phyloP scores from a whole-genome alignment of 2,797 vertebrate genomes.

The Epinephelus malabaricus region DNA sequence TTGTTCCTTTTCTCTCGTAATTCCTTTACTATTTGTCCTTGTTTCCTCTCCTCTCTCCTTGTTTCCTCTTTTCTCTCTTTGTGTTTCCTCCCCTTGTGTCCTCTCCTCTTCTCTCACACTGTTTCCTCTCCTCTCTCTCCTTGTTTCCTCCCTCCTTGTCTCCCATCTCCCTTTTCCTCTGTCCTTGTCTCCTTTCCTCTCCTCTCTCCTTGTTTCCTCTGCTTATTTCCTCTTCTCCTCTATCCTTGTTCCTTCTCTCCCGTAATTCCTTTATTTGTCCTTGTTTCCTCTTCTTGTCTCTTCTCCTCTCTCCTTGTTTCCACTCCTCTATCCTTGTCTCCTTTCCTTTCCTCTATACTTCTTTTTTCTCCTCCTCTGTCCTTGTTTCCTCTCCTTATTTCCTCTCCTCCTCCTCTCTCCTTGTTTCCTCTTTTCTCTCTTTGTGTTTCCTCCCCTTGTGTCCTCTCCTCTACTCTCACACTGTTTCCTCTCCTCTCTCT shows the following conservation, averaged over 20 bases:
- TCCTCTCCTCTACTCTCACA: slow-evolving; percentile 1
- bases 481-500: background rate
- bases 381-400: background rate
- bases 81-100: no score
- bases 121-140: no score
- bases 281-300: background rate
- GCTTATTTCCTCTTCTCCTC: background rate
- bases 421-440: background rate
- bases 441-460: background rate
- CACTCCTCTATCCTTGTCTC: background rate
- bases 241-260: background rate
- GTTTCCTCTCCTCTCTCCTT: background rate
- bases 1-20: background rate
- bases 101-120: no score
- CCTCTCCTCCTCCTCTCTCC: background rate
- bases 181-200: background rate
- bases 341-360: background rate
- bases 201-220: background rate
- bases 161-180: background rate
- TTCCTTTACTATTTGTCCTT: no score
- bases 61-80: no score
- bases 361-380: background rate
- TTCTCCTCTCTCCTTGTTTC: background rate
- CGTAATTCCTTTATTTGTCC: background rate
- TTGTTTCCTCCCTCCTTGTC: no score